Evolutionary conservation across 23 tunicate genomes (phyloP), one percentile per base, ranked within the genome.

Genomic region (Phallusia fumigata): DNA sequence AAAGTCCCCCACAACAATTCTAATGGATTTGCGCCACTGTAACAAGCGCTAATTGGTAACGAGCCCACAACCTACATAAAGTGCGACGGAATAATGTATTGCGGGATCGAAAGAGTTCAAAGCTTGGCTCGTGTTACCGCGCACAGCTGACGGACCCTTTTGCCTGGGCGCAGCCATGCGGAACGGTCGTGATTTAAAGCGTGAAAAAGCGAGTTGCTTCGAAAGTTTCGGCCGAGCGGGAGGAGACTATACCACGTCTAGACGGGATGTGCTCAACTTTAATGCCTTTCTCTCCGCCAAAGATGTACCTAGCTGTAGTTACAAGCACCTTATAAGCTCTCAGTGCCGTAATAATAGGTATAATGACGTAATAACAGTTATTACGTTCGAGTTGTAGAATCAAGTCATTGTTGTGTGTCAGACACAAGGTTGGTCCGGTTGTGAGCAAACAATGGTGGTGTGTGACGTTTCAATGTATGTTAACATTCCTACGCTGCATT

Each of bases 231-330:
- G 28, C 69, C 15, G 13, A 13, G 13, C 15, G 2, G 16, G 26
- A 22, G 8, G 69, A 40, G 47, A 40, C 47, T 40, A 3, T 40
- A 40, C 47, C 47, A 40, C 47, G 69, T 58, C 69, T 58, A 58
- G 69, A 58, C 69, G 69, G 69, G 69, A 58, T 58, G 16, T 58
- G 69, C 69, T 58, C 16, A 58, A 24, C 69, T 21, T 58, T 40
- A 40, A 40, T 3, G 47, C 47, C 47, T 58, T 58, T 58, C 3
- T 58, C 28, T 13, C 26, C 69, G 69, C 15, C 69, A 6, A 21
- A 21, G 15, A 1, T 58, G 69, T 58, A 24, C 69, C 69, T 40
- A 40, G 47, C 47, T 40, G 47, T 40, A 10, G 11, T 24, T 6
- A 58, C 69, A 13, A 58, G 28, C 69, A 21, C 69, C 69, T 6